Conservation (phyloP, 2,797 vertebrate genomes). For the Mormyrus hasselquistii region DNA sequence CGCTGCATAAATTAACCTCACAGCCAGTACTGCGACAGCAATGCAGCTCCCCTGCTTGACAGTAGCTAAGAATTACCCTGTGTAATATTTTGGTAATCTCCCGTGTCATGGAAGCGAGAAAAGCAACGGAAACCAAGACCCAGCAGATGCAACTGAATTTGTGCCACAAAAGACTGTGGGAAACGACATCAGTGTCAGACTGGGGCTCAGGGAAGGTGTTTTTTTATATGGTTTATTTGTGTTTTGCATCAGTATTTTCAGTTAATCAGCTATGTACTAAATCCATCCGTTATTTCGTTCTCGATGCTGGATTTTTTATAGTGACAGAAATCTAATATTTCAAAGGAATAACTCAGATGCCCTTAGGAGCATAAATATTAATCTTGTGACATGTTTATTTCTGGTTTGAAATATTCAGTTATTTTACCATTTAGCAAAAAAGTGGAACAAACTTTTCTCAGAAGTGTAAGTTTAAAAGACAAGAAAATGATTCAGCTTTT, state of each 20-base stretch:
- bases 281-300: slow-evolving; percentile 51
- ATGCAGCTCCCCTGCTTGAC: slow-evolving; percentile 13
- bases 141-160: background rate
- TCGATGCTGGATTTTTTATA: slow-evolving; percentile 39
- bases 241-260: slow-evolving; percentile 34
- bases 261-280: slow-evolving; percentile 54
- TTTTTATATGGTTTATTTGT: slow-evolving; percentile 19
- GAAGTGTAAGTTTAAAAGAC: slow-evolving; percentile 42
- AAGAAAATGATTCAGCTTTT: slow-evolving; percentile 42
- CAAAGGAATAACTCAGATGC: slow-evolving; percentile 50
- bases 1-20: slow-evolving; percentile 41
- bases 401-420: slow-evolving; percentile 62
- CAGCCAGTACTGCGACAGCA: slow-evolving; percentile 15
- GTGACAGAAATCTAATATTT: slow-evolving; percentile 53
- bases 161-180: background rate
- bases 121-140: background rate
- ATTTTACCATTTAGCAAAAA: slow-evolving; percentile 54
- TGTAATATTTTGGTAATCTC: background rate
- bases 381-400: slow-evolving; percentile 63
- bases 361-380: slow-evolving; percentile 63
- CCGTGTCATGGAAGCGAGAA: background rate
- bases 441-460: slow-evolving; percentile 54
- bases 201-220: background rate
- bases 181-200: slow-evolving; percentile 18
- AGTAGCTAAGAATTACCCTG: background rate